Conservation (phyloP, 2,113 vertebrate species). For the Cathartes aura region DNA sequence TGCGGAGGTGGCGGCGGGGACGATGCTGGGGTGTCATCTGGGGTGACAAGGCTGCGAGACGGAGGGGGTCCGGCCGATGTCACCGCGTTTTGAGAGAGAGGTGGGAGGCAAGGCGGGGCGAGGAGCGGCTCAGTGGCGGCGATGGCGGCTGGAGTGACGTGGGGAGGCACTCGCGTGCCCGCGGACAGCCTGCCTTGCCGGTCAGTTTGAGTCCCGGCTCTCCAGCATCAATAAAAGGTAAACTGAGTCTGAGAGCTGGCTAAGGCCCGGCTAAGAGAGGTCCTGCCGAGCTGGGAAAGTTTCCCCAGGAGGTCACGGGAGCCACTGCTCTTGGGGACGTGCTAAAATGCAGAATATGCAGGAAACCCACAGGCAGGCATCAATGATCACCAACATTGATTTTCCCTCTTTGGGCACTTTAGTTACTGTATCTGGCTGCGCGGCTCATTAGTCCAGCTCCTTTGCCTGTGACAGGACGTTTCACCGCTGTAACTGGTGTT, state of each 20-base stretch:
- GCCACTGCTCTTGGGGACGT: neutral
- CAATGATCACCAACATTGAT: fast-evolving
- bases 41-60: neutral
- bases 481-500: neutral
- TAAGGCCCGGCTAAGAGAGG: neutral
- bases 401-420: neutral
- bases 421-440: fast-evolving
- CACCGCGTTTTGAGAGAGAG: neutral
- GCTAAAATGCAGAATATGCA: neutral
- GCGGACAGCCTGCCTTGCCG: neutral
- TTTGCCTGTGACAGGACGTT: neutral
- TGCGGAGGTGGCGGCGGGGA: neutral
- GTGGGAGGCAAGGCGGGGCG: neutral
- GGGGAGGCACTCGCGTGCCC: neutral
- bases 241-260: neutral
- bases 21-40: fast-evolving
- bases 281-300: neutral
- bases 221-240: neutral
- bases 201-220: neutral
- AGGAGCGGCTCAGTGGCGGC: neutral
- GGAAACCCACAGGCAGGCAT: neutral
- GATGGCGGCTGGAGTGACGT: neutral
- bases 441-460: neutral
- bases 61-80: neutral
- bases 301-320: neutral